These are phyloP conservation scores for Phyllostomus hastatus DNA, from an alignment of 2,113 vertebrate species.

Conservation along the genomic window DNA sequence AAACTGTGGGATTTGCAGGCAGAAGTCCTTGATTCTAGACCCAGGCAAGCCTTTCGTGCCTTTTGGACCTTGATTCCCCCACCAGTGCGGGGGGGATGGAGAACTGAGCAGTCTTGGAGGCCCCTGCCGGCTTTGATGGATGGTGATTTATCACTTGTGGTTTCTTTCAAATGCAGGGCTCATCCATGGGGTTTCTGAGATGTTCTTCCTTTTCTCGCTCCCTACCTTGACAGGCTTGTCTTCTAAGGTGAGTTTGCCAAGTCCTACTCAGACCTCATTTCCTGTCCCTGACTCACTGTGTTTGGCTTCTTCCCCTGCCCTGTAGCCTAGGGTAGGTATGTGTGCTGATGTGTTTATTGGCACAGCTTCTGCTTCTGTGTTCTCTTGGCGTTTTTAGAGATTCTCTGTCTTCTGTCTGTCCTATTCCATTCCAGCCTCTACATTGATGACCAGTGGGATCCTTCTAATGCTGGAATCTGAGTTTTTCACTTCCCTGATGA, in stretches of 20 bases:
- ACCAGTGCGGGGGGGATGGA: background rate
- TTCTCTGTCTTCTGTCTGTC: background rate
- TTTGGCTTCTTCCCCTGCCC: background rate
- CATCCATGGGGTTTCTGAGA: background rate
- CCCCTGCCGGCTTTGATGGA: background rate
- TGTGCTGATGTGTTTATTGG: background rate
- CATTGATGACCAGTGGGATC: background rate
- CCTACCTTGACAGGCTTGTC: background rate
- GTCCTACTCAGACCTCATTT: slow-evolving; percentile 21
- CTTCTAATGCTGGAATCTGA: background rate
- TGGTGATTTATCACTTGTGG: background rate
- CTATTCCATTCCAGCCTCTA: background rate
- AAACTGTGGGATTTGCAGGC: background rate
- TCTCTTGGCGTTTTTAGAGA: background rate
- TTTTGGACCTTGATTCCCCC: background rate
- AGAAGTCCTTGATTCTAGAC: background rate
- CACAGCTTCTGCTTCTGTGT: background rate
- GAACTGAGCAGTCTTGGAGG: background rate
- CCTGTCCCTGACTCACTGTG: slow-evolving; percentile 27
- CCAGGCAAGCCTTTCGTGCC: background rate
- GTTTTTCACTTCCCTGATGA: background rate
- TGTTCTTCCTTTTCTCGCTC: background rate
- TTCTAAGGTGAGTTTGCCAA: background rate
- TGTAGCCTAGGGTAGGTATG: background rate
- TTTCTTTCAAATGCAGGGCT: background rate